A percentile compares a stretch with the other conserved stretches of the same genome.
These are phyloP conservation scores for Ischnus inquisitorius DNA, from an alignment of 2,888 invertebrate genomes.

Conservation along the genomic window DNA sequence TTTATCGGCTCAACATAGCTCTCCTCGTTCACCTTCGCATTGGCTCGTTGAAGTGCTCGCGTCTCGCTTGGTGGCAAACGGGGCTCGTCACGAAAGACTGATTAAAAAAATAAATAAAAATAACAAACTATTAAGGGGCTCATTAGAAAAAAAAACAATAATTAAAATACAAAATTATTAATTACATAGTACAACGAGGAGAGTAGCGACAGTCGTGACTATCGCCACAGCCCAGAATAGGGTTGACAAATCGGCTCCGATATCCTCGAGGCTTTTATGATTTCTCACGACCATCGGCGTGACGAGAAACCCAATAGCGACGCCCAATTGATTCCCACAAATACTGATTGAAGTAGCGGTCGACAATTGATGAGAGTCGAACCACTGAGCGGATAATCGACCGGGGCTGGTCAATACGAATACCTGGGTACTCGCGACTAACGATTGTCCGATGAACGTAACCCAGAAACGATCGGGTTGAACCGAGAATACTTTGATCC, in stretches of 20 bases:
- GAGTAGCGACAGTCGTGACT: slow-evolving; percentile 87
- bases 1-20: slow-evolving; percentile 82
- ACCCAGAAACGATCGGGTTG: slow-evolving; percentile 88
- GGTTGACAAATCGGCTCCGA: slow-evolving; percentile 84
- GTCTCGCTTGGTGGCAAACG: slow-evolving; percentile 87
- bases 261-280: slow-evolving; percentile 84
- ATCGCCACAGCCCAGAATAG: slow-evolving; percentile 80
- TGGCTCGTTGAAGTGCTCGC: slow-evolving; percentile 78
- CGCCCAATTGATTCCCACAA: slow-evolving; percentile 91
- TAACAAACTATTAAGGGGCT: background rate
- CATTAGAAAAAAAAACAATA: slow-evolving; percentile 5
- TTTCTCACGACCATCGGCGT: slow-evolving; percentile 88
- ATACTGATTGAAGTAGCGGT: slow-evolving; percentile 91
- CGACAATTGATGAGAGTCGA: slow-evolving; percentile 88
- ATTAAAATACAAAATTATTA: slow-evolving; percentile 37
- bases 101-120: background rate
- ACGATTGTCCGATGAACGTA: slow-evolving; percentile 88
- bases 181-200: slow-evolving; percentile 86
- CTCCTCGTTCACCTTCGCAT: slow-evolving; percentile 67
- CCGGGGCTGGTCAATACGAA: slow-evolving; percentile 90
- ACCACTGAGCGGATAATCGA: slow-evolving; percentile 90
- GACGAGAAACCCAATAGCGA: slow-evolving; percentile 90
- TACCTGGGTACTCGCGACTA: slow-evolving; percentile 85
- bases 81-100: slow-evolving; percentile 88
- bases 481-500: slow-evolving; percentile 88